phyloP scores from a whole-genome alignment of 2,797 vertebrate species.

The Martes flavigula region DNA sequence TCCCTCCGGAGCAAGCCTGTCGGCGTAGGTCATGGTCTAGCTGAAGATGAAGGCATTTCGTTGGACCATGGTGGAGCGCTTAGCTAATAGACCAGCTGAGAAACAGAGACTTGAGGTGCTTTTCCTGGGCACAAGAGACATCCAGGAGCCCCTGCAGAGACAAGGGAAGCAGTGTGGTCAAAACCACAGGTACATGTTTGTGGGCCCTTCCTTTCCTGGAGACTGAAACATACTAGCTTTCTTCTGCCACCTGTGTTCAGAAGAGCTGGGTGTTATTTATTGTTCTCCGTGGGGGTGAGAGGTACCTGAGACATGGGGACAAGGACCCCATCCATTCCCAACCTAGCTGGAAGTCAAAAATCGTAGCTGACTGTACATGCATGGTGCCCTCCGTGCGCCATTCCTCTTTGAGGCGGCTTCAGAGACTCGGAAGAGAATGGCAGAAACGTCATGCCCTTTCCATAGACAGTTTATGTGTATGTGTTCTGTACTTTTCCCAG shows the following conservation, averaged over 20 bases:
- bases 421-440: background rate
- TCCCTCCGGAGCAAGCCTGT: background rate
- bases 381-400: background rate
- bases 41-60: background rate
- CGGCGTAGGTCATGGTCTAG: background rate
- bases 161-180: background rate
- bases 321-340: conserved; percentile 17
- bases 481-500: background rate
- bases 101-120: background rate
- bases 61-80: background rate
- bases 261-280: conserved; percentile 53
- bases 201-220: background rate
- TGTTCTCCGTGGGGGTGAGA: conserved; percentile 33
- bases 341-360: background rate
- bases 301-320: conserved; percentile 35
- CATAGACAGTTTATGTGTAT: background rate
- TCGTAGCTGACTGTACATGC: background rate
- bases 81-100: background rate
- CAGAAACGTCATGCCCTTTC: background rate
- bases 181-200: background rate
- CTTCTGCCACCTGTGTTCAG: conserved; percentile 47
- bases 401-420: background rate
- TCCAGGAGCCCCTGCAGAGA: background rate
- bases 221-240: background rate
- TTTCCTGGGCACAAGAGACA: background rate